phyloP scores from a whole-genome alignment of 92 coral and sea anemone species.

The Palythoa heliodiscus region DNA sequence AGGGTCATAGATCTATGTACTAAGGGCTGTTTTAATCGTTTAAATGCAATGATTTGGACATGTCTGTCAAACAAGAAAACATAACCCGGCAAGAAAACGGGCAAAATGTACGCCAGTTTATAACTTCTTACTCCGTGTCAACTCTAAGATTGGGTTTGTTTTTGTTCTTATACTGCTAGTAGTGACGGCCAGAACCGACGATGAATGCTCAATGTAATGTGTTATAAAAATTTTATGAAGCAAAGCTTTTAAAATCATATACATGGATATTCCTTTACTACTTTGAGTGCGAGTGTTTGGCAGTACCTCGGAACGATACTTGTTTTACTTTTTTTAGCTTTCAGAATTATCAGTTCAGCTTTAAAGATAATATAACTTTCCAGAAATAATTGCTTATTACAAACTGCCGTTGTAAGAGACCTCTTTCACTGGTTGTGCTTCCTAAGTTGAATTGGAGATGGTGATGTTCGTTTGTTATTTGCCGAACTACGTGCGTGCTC shows the following conservation, averaged over 20 bases:
- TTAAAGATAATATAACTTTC: constrained; percentile 1
- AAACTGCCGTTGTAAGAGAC: neutral
- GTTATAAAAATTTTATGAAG: constrained; percentile 39
- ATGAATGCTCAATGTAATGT: neutral
- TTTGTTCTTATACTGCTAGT: neutral
- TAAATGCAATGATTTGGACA: neutral
- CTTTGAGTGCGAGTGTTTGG: neutral
- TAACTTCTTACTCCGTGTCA: neutral
- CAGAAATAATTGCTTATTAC: neutral
- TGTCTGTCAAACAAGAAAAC: neutral
- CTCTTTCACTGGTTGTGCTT: neutral
- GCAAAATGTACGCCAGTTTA: neutral
- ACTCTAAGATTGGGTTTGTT: neutral
- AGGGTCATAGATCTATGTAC: neutral
- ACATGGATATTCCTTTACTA: neutral
- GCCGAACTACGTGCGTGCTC: neutral
- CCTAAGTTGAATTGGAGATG: constrained; percentile 11
- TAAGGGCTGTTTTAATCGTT: constrained; percentile 18
- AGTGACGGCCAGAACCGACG: neutral
- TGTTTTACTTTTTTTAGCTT: neutral
- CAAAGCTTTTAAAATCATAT: constrained; percentile 12
- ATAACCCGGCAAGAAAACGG: neutral
- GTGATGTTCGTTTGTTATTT: neutral
- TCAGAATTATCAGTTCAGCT: constrained; percentile 12
- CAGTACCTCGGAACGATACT: neutral